Conservation (phyloP, 1,140 invertebrate genomes). For the Rhagoletis zephyria region DNA sequence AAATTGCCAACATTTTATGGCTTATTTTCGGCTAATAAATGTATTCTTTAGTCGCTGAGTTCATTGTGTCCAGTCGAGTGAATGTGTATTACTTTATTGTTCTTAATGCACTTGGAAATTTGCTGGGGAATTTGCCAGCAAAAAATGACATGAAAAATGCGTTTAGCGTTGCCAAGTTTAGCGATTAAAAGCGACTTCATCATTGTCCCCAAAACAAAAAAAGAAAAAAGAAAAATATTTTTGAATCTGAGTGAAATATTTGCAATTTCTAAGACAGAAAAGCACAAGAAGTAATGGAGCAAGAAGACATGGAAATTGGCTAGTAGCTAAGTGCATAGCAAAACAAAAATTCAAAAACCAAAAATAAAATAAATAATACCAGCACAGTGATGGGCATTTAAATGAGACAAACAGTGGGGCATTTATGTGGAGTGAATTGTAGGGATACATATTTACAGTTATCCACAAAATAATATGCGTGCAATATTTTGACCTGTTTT, state of each 20-base stretch:
- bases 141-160: slow-evolving; percentile 58
- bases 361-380: background rate
- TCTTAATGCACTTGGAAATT: slow-evolving; percentile 21
- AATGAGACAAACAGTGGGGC: background rate
- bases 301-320: slow-evolving; percentile 25
- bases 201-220: slow-evolving; percentile 61
- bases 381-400: background rate
- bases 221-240: background rate
- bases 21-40: slow-evolving; percentile 44
- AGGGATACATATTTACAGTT: too few relatives aligned
- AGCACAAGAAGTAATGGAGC: background rate
- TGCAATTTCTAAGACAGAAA: background rate
- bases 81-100: background rate
- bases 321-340: background rate
- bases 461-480: too few relatives aligned
- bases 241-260: background rate
- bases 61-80: slow-evolving; percentile 20
- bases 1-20: slow-evolving; percentile 48
- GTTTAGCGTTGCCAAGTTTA: slow-evolving; percentile 67
- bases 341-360: background rate
- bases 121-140: background rate
- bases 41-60: background rate
- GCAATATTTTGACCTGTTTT: too few relatives aligned
- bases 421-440: too few relatives aligned
- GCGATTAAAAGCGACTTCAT: slow-evolving; percentile 72